Conservation (phyloP, 2,888 invertebrate genomes). For the Notocelia uddmanniana region DNA sequence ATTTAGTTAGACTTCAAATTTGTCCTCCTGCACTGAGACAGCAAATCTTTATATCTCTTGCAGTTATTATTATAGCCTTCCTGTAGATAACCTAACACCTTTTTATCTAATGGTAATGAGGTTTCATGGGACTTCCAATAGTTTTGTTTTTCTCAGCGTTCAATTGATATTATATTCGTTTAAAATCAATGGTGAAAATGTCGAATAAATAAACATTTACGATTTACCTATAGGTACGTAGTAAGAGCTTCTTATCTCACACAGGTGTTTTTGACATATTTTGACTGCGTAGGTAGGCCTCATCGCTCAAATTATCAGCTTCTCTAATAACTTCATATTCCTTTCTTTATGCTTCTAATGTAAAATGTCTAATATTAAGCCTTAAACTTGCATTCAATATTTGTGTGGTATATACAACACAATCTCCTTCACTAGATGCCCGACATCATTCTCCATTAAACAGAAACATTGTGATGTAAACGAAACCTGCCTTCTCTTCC, state of each 20-base stretch:
- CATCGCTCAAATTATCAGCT: background rate
- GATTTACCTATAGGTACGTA: no score
- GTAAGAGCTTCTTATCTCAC: background rate
- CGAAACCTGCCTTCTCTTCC: slow-evolving; percentile 70
- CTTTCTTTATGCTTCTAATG: background rate
- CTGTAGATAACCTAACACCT: background rate
- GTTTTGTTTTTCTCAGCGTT: background rate
- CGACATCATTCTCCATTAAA: slow-evolving; percentile 70
- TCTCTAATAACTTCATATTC: background rate
- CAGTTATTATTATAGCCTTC: background rate
- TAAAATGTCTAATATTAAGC: background rate
- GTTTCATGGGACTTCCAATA: background rate
- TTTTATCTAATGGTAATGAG: background rate
- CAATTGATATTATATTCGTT: background rate
- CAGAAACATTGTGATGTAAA: slow-evolving; percentile 71
- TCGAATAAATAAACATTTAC: background rate
- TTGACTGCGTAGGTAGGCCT: no score
- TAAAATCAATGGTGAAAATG: background rate
- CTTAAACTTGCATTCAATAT: slow-evolving; percentile 6
- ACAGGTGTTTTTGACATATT: background rate
- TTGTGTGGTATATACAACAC: background rate
- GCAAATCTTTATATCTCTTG: background rate
- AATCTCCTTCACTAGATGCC: slow-evolving; percentile 39
- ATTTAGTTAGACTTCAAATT: background rate
- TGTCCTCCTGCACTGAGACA: background rate